Percentiles rank a stretch among this genome's conserved stretches.
Evolutionary conservation across 1,140 invertebrate genomes (phyloP).

Genomic region (Heliconius nattereri): DNA sequence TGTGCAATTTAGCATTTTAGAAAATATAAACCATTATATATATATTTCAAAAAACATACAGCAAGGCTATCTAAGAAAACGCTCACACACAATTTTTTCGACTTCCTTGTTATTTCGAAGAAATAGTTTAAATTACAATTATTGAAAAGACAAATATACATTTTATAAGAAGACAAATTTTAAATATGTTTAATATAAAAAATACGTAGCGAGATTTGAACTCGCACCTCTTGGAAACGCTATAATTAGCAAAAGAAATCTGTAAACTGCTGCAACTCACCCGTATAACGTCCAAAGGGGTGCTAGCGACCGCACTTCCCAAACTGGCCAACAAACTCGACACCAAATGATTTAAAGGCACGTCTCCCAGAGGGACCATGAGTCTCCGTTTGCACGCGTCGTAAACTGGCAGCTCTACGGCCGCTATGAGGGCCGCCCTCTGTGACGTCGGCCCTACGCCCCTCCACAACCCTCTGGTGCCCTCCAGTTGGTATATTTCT

Average conservation of each 20-base stretch:
- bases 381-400: slow-evolving; percentile 94
- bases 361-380: slow-evolving; percentile 88
- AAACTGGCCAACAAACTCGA: slow-evolving; percentile 96
- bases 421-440: slow-evolving; percentile 94
- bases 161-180: too few species aligned
- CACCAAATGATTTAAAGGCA: slow-evolving; percentile 92
- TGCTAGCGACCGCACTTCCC: slow-evolving; percentile 95
- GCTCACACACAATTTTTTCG: too few species aligned
- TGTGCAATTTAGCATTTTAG: too few species aligned
- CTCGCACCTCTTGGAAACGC: too few species aligned
- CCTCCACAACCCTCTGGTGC: slow-evolving; percentile 80
- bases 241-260: not conserved
- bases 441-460: slow-evolving; percentile 95
- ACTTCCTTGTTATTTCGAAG: too few species aligned
- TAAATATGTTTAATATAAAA: too few species aligned
- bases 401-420: slow-evolving; percentile 96
- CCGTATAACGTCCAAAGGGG: slow-evolving; percentile 96
- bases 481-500: slow-evolving; percentile 59
- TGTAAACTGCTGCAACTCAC: slow-evolving; percentile 80
- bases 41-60: too few species aligned
- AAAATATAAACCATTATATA: too few species aligned
- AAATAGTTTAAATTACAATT: too few species aligned
- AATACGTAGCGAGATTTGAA: too few species aligned
- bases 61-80: too few species aligned
- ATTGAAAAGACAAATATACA: too few species aligned